Evolutionary conservation across 2,113 vertebrate species (phyloP), one percentile per base, ranked within the genome.

Genomic region (Sialia sialis): DNA sequence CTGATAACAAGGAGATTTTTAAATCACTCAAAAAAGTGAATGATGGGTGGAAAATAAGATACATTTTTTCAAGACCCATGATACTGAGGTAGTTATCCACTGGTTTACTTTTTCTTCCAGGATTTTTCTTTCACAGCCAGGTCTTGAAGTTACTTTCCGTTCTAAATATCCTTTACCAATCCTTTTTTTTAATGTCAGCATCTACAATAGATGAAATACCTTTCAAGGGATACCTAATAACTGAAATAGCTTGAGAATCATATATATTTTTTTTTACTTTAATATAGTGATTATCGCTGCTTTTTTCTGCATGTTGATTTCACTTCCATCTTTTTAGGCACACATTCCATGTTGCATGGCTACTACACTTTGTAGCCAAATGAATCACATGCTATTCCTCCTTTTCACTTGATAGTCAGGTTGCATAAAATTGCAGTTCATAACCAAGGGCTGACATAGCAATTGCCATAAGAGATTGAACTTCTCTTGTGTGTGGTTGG

Each of bases 261-360:
- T 39, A 39, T 39, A 39, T n/a, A n/a, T 39, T 29, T 67, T 55
- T 46, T 49, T n/a, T 30, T 59, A 17, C n/a, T 72, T 64, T 11
- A 56, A 23, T 62, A 7, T 7, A 41, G 18, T 27, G 6, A n/a
- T 64, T 49, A 27, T 29, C 18, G 58, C 29, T 48, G 62, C 39
- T 39, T 39, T 89, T 89, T 70, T 34, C 34, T 81, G 4, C 52
- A 38, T 32, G 22, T 20, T 85, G 10, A 7, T 49, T 36, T 43
- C 62, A 52, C 9, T 44, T 38, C 27, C 34, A 8, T 13, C 21
- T 67, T 80, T 73, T 62, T 44, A 70, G 73, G 27, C 5, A 2
- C 4, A 3, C 11, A 19, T 48, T 79, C 13, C 0, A 0, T 76
- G 13, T 68, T 16, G 26, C 1, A 4, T n/a, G 2, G n/a, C 8